Evolutionary conservation across 2,888 invertebrate species (phyloP), one percentile per base, ranked within the genome.

Genomic region (Malthinus flaveolus): DNA sequence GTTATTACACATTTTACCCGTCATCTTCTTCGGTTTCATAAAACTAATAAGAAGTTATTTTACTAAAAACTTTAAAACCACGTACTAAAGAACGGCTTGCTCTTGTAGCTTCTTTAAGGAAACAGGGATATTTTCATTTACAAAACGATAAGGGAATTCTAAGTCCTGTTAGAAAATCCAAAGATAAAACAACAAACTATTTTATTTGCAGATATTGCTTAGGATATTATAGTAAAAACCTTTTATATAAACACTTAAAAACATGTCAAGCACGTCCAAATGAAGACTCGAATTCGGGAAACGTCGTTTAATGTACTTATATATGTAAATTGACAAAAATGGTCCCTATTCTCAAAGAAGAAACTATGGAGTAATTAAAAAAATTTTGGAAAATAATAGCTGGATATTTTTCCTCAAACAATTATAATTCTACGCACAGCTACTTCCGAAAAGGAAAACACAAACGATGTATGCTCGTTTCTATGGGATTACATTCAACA

Each of bases 171-270:
- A 52, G 46, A 59, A 59, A 13, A 11, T 55, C 59, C 12, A 50
- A 44, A 33, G 52, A 51, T 13, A 11, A 35, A 35, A 35, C 35
- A 11, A 34, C 33, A 49, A 45, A 59, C 12, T 59, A 50, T 45
- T 49, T 59, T 56, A 34, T 49, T 8, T 59, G 56, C 23, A 32
- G 32, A 31, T 49, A 49, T 39, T 63, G 49, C 48, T 33, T 61
- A 15, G 63, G 57, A 7, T 53, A 57, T 33, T 63, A 61, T 51
- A 61, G 15, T 7, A 63, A 58, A 61, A 61, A 53, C 15, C 44
- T 46, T 13, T 37, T 63, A 39, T 52, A 47, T 32, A 54, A 49
- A 39, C 63, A 35, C 11, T n/a, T 35, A 35, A 35, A 35, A 35
- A 35, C 35, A 11, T 35, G 35, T 35, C n/a, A 35, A 11, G n/a